phyloP scores from a whole-genome alignment of 2,113 vertebrate genomes.

The Pseudorhombus dupliciocellatus region DNA sequence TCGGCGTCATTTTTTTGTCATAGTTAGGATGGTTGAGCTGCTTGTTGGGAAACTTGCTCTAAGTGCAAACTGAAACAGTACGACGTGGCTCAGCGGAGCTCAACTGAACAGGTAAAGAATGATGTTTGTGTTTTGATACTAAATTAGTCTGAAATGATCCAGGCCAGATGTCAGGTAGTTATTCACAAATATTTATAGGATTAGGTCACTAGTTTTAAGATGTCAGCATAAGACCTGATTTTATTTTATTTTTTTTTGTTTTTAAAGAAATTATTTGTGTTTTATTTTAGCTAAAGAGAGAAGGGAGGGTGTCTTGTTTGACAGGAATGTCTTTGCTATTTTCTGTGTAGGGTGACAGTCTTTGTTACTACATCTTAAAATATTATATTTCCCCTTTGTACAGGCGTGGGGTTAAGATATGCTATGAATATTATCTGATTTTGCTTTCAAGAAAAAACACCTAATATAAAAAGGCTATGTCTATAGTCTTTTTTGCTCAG shows the following conservation, averaged over 20 bases:
- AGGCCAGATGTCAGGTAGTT: not conserved
- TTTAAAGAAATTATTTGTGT: not conserved
- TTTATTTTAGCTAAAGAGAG: not conserved
- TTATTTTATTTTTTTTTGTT: not conserved
- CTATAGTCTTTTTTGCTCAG: not conserved
- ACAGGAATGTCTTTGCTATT: no score
- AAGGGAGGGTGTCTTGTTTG: no score
- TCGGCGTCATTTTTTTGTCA: not conserved
- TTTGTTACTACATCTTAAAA: no score
- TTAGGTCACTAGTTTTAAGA: not conserved
- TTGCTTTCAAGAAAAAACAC: not conserved
- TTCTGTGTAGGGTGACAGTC: no score
- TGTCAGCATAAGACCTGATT: not conserved
- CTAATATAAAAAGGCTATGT: not conserved
- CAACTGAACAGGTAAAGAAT: constrained; percentile 40
- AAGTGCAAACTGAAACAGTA: not conserved
- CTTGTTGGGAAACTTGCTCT: constrained; percentile 10
- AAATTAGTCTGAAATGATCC: not conserved
- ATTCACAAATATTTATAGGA: not conserved
- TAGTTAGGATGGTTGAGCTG: constrained; percentile 34
- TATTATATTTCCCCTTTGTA: not conserved
- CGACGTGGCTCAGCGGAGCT: not conserved
- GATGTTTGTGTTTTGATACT: constrained; percentile 17
- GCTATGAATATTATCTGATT: not conserved
- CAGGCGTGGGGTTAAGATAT: not conserved